Base-by-base conservation (phyloP, 2,797 vertebrate species). In the Pangasius mekongensis region DNA sequence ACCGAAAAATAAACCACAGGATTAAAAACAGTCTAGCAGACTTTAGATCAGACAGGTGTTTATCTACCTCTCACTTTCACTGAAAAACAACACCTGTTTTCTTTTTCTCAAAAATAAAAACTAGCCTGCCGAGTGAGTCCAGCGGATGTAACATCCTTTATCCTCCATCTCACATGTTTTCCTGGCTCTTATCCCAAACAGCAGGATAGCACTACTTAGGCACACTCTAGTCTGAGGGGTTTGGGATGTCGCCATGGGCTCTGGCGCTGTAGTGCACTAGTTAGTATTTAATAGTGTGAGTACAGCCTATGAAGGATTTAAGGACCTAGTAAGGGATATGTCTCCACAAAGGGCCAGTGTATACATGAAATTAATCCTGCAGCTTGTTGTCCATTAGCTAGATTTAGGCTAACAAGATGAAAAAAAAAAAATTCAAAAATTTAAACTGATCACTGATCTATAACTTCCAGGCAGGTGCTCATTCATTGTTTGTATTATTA, bases 171-270 rank as follows among this genome's bases (percentile, higher is more conserved):
- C 83, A 1, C 30, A 9, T 2, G 49, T 60, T 73, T 56, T 73
- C 52, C 27, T n/a, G 13, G 52, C 20, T 85, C 69, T 27, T 36
- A n/a, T 71, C 22, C 52, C 33, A 58, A 56, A 73, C 52, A 67
- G 14, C 60, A 58, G 22, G 81, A 30, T 4, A 27, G 83, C 83
- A 27, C 83, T 85, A 58, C 33, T 58, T 39, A 85, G 83, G 49
- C 30, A 67, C 66, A 24, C 83, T 85, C 4, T 4, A 60, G 1
- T 27, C 56, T 27, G 30, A 60, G 56, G 78, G 60, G 56, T 14
- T 43, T 67, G 39, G 81, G 33, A 47, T 43, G 81, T 6, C 22
- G 60, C 82, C 16, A 24, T 58, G 30, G 10, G 30, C 30, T 36
- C 47, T 0, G 27, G 18, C 30, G 18, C 13, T 36, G 39, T 39